phyloP scores from a whole-genome alignment of 2,797 vertebrate genomes.

The Chaenodraco wilsoni region DNA sequence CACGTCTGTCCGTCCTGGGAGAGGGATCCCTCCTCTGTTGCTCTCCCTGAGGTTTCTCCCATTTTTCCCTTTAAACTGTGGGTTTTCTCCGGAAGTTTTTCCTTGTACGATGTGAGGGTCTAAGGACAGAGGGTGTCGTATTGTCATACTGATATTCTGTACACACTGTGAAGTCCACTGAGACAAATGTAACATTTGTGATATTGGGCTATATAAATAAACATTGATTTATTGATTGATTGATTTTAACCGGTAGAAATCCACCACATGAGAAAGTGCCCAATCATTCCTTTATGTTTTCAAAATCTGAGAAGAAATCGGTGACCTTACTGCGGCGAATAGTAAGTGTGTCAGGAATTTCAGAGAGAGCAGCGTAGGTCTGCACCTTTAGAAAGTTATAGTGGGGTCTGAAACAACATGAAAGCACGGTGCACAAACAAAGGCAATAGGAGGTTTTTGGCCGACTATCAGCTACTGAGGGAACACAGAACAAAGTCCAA shows the following conservation, averaged over 20 bases:
- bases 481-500: slow-evolving; percentile 23
- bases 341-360: slow-evolving; percentile 45
- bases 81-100: too few species aligned
- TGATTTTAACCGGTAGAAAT: neutral
- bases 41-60: too few species aligned
- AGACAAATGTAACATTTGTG: too few species aligned
- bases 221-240: too few species aligned
- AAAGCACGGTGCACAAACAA: slow-evolving; percentile 35
- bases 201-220: too few species aligned
- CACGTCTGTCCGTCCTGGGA: too few species aligned
- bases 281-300: neutral
- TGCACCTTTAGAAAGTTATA: slow-evolving; percentile 40
- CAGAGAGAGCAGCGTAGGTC: slow-evolving; percentile 8
- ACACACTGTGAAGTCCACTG: too few species aligned
- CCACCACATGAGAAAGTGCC: neutral
- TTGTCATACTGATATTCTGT: too few species aligned
- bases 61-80: too few species aligned
- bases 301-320: slow-evolving; percentile 22
- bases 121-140: too few species aligned
- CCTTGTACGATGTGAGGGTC: too few species aligned
- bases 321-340: slow-evolving; percentile 30
- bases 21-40: too few species aligned
- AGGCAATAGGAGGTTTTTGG: neutral
- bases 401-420: slow-evolving; percentile 26
- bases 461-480: slow-evolving; percentile 14